phyloP scores from a whole-genome alignment of 1,140 invertebrate species.

The Drosophila jambulina region DNA sequence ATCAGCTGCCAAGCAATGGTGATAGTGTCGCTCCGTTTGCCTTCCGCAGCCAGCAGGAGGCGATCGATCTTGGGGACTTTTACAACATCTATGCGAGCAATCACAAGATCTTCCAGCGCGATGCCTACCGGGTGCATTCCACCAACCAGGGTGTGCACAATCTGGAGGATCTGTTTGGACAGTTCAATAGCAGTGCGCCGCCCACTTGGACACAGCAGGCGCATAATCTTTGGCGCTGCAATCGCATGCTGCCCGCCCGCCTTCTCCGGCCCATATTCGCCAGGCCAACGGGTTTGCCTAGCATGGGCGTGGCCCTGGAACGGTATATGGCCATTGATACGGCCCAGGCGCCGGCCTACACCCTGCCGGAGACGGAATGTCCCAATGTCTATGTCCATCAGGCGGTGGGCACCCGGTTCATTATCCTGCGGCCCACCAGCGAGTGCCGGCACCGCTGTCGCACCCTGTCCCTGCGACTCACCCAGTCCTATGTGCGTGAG shows the following conservation, averaged over 20 bases:
- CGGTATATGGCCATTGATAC: slow-evolving; percentile 90
- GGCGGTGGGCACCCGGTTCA: slow-evolving; percentile 87
- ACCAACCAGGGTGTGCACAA: slow-evolving; percentile 84
- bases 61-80: slow-evolving; percentile 84
- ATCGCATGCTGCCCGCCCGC: slow-evolving; percentile 88
- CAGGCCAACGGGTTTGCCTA: slow-evolving; percentile 85
- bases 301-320: slow-evolving; percentile 88
- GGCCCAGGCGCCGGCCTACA: slow-evolving; percentile 86
- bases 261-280: slow-evolving; percentile 88
- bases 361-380: slow-evolving; percentile 89
- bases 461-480: slow-evolving; percentile 87
- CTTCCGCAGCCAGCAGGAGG: slow-evolving; percentile 82
- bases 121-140: slow-evolving; percentile 86
- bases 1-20: slow-evolving; percentile 13
- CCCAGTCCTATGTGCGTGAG: slow-evolving; percentile 89
- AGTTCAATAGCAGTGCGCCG: slow-evolving; percentile 65
- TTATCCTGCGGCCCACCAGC: slow-evolving; percentile 88
- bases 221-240: slow-evolving; percentile 87
- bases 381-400: slow-evolving; percentile 89
- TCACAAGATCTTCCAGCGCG: slow-evolving; percentile 85
- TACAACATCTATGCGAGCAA: slow-evolving; percentile 85
- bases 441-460: slow-evolving; percentile 88
- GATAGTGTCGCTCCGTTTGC: slow-evolving; percentile 58
- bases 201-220: slow-evolving; percentile 40
- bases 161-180: slow-evolving; percentile 80